Evolutionary conservation across 2,888 invertebrate genomes (phyloP).

Genomic region (Cabera pusaria): DNA sequence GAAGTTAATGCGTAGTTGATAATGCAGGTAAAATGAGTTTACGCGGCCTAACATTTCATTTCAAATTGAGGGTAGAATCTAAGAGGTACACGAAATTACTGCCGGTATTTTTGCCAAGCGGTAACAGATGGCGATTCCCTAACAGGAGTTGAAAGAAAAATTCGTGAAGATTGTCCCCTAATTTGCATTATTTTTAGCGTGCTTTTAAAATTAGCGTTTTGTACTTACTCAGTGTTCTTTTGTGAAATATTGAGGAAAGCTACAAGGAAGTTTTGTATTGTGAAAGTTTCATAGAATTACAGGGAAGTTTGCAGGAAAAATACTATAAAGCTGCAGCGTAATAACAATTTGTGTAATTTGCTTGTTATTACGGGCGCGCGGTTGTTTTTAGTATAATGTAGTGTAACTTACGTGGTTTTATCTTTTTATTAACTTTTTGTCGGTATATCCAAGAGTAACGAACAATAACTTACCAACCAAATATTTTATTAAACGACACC

Average conservation of each 20-base stretch:
- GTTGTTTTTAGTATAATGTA: too few species aligned
- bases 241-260: constrained; percentile 19
- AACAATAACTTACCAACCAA: too few species aligned
- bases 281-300: constrained; percentile 16
- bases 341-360: constrained; percentile 10
- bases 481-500: too few species aligned
- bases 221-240: too few species aligned
- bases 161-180: constrained; percentile 15
- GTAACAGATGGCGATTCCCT: constrained; percentile 19
- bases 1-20: too few species aligned
- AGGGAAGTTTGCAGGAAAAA: constrained; percentile 11
- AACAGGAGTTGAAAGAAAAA: constrained; percentile 17
- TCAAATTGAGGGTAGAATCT: background rate
- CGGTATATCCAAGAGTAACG: too few species aligned
- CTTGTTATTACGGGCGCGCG: constrained; percentile 6
- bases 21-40: constrained; percentile 5
- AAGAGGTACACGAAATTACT: constrained; percentile 5
- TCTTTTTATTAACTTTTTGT: too few species aligned
- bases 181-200: constrained; percentile 26
- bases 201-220: constrained; percentile 24
- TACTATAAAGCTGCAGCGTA: constrained; percentile 8
- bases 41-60: background rate
- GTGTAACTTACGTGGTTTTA: too few species aligned
- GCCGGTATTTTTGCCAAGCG: constrained; percentile 9
- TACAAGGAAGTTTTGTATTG: constrained; percentile 2